phyloP scores from a whole-genome alignment of 2,113 vertebrate species.

The Osmerus eperlanus region DNA sequence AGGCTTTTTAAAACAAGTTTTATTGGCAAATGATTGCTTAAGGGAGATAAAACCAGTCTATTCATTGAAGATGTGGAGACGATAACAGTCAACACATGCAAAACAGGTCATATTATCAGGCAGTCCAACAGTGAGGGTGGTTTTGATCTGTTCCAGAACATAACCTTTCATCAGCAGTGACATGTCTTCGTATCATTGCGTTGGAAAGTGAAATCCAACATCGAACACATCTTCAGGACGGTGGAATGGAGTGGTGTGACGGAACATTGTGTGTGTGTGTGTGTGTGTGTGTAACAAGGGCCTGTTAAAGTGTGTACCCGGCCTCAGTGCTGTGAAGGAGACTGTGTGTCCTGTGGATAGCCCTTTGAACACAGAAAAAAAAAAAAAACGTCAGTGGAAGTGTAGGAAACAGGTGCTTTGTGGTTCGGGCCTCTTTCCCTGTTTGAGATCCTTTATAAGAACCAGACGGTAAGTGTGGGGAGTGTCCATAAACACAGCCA shows the following conservation, averaged over 20 bases:
- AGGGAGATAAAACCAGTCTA: background rate
- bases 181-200: too few relatives aligned
- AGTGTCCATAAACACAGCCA: constrained; percentile 63
- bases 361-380: constrained; percentile 65
- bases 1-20: constrained; percentile 7
- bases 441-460: constrained; percentile 77
- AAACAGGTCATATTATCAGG: background rate
- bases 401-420: constrained; percentile 77
- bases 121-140: too few relatives aligned
- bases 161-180: too few relatives aligned
- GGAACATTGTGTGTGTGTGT: too few relatives aligned
- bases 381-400: constrained; percentile 66
- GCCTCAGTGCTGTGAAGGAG: too few relatives aligned
- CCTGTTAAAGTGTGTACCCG: too few relatives aligned
- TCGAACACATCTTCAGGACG: too few relatives aligned
- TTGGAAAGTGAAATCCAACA: too few relatives aligned
- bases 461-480: constrained; percentile 66
- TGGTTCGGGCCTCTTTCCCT: constrained; percentile 56
- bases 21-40: constrained; percentile 1
- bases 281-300: too few relatives aligned
- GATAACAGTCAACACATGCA: background rate
- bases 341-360: constrained; percentile 9
- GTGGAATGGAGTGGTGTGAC: too few relatives aligned
- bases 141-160: too few relatives aligned
- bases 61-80: background rate